These are phyloP conservation scores for Agriotes lineatus DNA, from an alignment of 2,888 invertebrate genomes.

Conservation along the genomic window DNA sequence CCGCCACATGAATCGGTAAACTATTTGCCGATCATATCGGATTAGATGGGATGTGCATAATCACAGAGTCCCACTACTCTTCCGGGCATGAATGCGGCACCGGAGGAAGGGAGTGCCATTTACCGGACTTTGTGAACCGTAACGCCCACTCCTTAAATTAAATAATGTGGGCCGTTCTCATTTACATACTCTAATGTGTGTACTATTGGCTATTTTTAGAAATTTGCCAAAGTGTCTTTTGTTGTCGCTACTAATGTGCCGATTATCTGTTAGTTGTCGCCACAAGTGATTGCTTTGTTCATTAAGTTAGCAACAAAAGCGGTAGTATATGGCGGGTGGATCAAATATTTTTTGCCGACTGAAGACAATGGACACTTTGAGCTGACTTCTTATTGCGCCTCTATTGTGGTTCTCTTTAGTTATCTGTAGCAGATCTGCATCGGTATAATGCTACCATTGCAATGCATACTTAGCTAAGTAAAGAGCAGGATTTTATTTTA, in stretches of 20 bases:
- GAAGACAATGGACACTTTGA: not conserved
- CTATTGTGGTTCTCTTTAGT: no score
- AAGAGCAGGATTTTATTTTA: no score
- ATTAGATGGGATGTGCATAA: conserved; percentile 42
- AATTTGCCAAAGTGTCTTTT: conserved; percentile 14
- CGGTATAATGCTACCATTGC: no score
- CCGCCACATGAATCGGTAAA: conserved; percentile 26
- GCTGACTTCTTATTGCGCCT: not conserved
- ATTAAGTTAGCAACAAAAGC: not conserved
- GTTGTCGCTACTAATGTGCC: not conserved
- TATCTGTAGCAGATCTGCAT: no score
- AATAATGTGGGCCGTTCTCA: conserved; percentile 34
- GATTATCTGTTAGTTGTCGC: not conserved
- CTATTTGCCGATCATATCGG: conserved; percentile 36
- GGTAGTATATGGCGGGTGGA: not conserved
- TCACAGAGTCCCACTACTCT: conserved; percentile 48
- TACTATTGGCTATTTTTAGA: conserved; percentile 34
- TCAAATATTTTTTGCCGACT: not conserved
- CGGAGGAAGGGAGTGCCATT: conserved; percentile 51
- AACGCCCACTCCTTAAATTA: conserved; percentile 51
- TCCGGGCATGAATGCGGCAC: conserved; percentile 48
- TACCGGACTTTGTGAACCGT: conserved; percentile 47
- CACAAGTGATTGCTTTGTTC: not conserved
- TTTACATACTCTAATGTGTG: conserved; percentile 37
- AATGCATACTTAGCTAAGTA: no score